A percentile compares a stretch with the other conserved stretches of the same genome.
Evolutionary conservation across 2,888 invertebrate species (phyloP).

Genomic region (Dynastes tityus): DNA sequence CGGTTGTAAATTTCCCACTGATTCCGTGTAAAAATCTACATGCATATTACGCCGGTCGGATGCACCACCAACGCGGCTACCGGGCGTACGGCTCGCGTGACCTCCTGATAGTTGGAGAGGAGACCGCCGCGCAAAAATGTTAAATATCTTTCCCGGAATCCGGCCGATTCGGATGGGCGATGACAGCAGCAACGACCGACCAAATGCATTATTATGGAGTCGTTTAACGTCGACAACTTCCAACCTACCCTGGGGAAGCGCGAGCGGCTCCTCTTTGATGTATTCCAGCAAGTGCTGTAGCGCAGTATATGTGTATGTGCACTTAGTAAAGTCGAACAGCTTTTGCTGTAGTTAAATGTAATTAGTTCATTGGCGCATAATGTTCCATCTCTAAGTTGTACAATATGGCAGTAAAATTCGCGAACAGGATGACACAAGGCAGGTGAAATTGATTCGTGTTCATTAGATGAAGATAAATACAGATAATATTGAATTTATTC

Average conservation of each 20-base stretch:
- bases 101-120: not conserved
- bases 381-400: not conserved
- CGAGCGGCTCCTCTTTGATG: not conserved
- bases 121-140: not conserved
- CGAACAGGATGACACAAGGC: not conserved
- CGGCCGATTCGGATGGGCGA: not conserved
- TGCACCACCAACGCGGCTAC: not conserved
- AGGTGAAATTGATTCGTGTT: not conserved
- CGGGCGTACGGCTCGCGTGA: not conserved
- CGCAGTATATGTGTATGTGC: no score
- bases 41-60: not conserved
- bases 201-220: not conserved
- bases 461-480: no score
- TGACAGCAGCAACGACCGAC: not conserved
- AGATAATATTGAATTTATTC: no score
- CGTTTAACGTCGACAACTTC: not conserved
- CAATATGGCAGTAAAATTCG: not conserved
- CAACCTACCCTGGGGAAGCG: not conserved
- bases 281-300: not conserved
- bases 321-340: not conserved
- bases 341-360: not conserved
- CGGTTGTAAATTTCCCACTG: not conserved
- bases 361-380: not conserved
- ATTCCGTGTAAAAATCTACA: constrained; percentile 11
- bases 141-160: constrained; percentile 9